Conservation (phyloP, 2,888 invertebrate species). For the Lamellibrachia columna region DNA sequence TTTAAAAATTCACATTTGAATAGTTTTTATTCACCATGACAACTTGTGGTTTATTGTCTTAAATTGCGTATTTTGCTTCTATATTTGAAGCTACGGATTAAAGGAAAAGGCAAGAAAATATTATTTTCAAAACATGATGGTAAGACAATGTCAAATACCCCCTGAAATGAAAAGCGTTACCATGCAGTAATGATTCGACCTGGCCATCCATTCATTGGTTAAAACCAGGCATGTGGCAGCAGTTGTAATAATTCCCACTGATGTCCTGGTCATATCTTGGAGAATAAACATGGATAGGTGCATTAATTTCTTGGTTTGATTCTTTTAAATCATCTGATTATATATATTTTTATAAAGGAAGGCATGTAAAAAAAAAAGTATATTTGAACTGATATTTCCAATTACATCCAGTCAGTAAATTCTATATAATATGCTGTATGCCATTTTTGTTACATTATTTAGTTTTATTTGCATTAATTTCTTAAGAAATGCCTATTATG, state of each 20-base stretch:
- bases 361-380: not conserved
- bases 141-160: not conserved
- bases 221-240: not conserved
- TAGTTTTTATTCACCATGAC: too few relatives aligned
- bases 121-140: not conserved
- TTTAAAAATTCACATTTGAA: too few relatives aligned
- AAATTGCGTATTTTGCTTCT: not conserved
- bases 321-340: not conserved
- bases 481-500: not conserved
- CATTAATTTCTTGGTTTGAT: not conserved
- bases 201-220: not conserved
- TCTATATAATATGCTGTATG: not conserved
- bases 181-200: not conserved
- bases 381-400: not conserved
- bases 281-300: not conserved
- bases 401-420: not conserved
- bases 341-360: not conserved
- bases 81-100: not conserved
- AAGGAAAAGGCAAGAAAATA: not conserved
- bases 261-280: not conserved
- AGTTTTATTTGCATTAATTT: not conserved
- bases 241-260: not conserved
- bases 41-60: not conserved
- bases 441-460: not conserved
- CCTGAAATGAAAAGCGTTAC: not conserved